Base-by-base conservation (phyloP, 2,888 invertebrate species). In the Sinodicranocentrus sp. region DNA sequence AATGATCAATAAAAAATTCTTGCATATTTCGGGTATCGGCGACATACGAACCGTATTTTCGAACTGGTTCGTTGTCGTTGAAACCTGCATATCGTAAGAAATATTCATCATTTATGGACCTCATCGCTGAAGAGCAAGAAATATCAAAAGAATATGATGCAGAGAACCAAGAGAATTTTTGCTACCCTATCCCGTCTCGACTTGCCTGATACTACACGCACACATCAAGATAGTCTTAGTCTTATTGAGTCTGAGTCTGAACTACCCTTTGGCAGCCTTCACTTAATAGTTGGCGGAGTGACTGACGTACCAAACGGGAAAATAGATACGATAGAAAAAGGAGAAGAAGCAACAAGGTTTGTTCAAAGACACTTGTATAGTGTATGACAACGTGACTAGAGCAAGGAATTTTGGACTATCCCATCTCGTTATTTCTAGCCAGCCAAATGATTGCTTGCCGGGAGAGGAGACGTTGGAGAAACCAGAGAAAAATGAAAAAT, bases 41-140 rank as follows among this genome's bases (percentile, higher is more conserved):
- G 95, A 93, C 93, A 93, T 93, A 93, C 94, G 92, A 94, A 93
- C 95, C 95, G 94, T 94, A 91, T 91, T 89, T 89, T 91, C 91
- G 91, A 91, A 89, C 88, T 92, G 95, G 96, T 96, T 96, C 96
- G 96, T 96, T 96, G 96, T 96, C 96, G 95, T 96, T 96, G 96
- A 96, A 96, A 96, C 96, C 95, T 96, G 96, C 95, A 96, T 94
- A 94, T 94, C 87, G 87, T 84, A 86, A 87, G 88, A 84, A 67
- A 13, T 52, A 28, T 65, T 65, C 84, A 28, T 72, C 23, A 26
- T n/a, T n/a, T n/a, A 71, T 39, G 68, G 59, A 72, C 17, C 44
- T 63, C 28, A 28, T 23, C 57, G 5, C n/a, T 48, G 13, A 3
- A n/a, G 48, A 48, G 48, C 2, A 15, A n/a, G n/a, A n/a, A n/a